phyloP scores from a whole-genome alignment of 2,113 vertebrate species.

The Eptesicus fuscus region DNA sequence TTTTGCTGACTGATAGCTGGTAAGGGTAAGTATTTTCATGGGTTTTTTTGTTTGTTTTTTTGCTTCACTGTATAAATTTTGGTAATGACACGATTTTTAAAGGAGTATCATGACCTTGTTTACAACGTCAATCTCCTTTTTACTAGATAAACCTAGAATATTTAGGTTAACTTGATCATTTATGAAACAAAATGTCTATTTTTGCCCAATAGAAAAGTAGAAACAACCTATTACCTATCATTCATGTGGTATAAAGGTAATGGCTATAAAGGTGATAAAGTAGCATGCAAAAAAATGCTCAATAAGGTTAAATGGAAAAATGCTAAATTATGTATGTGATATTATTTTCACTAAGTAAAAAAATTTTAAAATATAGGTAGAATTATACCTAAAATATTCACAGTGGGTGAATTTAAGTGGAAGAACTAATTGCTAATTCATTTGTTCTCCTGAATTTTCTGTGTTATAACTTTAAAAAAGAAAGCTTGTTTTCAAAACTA shows the following conservation, averaged over 20 bases:
- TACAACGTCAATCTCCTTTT: not conserved
- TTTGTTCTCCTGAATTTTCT: not conserved
- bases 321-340: not conserved
- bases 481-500: not conserved
- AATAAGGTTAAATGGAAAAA: not conserved
- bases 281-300: not conserved
- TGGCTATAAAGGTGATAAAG: not conserved
- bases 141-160: not conserved
- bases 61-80: not conserved
- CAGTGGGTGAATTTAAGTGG: not conserved
- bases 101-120: not conserved
- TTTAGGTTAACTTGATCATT: not conserved
- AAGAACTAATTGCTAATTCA: not conserved
- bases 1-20: slow-evolving; percentile 59
- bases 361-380: not conserved
- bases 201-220: not conserved
- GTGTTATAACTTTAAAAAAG: not conserved
- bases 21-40: slow-evolving; percentile 58
- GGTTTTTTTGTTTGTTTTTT: not conserved
- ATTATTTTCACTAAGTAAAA: not conserved
- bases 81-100: not conserved
- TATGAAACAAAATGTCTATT: not conserved
- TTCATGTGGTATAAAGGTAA: not conserved
- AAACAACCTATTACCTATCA: not conserved
- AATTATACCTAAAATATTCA: not conserved